Conservation (phyloP, 2,888 invertebrate genomes). For the Tromatobia lineatoria region DNA sequence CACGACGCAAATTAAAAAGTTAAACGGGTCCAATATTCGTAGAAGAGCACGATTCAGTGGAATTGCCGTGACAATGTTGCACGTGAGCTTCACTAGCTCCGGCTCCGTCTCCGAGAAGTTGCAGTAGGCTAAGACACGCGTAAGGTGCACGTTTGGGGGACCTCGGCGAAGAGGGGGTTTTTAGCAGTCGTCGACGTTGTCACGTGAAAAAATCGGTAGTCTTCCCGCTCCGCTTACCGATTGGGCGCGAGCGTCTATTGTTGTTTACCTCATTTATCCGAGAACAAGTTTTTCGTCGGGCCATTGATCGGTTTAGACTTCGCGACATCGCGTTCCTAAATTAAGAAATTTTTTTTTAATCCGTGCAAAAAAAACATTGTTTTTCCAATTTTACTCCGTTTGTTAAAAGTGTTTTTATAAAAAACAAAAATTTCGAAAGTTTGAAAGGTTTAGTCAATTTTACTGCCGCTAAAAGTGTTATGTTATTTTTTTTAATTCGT, state of each 20-base stretch:
- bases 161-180: not conserved
- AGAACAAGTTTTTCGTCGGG: conserved; percentile 18
- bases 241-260: conserved; percentile 27
- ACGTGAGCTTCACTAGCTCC: not conserved
- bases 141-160: not conserved
- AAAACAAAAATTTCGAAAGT: not conserved
- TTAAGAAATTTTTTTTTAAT: not conserved
- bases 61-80: conserved; percentile 63
- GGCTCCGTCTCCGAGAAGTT: conserved; percentile 7
- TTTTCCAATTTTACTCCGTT: conserved; percentile 15
- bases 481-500: too few species aligned
- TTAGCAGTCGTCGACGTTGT: not conserved
- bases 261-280: conserved; percentile 16
- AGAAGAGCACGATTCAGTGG: conserved; percentile 28
- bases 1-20: not conserved
- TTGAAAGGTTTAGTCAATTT: too few species aligned
- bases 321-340: not conserved
- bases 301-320: conserved; percentile 29
- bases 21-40: not conserved
- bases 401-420: not conserved
- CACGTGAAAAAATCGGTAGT: conserved; percentile 19
- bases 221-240: conserved; percentile 33
- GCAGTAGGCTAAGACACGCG: not conserved
- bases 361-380: not conserved
- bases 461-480: too few species aligned